phyloP scores from a whole-genome alignment of 2,113 vertebrate genomes.

The Chaetops frenatus region DNA sequence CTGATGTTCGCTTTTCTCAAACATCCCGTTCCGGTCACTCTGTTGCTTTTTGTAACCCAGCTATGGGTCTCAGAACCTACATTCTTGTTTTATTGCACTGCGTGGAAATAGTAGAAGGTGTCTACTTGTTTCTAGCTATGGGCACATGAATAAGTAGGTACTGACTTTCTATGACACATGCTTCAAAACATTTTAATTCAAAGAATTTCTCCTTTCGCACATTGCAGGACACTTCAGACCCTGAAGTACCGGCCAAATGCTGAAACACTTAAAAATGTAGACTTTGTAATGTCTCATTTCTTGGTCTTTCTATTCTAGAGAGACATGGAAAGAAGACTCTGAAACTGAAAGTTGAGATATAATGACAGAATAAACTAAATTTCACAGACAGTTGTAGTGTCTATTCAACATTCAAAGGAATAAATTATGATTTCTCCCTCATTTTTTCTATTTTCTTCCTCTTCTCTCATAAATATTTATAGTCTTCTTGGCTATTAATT shows the following conservation, averaged over 20 bases:
- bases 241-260: not conserved
- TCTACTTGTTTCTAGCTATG: not conserved
- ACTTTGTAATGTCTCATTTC: not conserved
- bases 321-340: not conserved
- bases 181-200: not conserved
- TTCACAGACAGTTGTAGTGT: not conserved
- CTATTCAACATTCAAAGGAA: not conserved
- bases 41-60: not conserved
- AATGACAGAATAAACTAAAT: not conserved
- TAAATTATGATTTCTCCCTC: not conserved
- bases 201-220: not conserved
- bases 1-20: not conserved
- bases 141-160: not conserved
- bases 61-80: not conserved
- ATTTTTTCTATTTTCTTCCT: not conserved
- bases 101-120: not conserved
- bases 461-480: slow-evolving; percentile 11
- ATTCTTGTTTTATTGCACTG: not conserved
- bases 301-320: not conserved
- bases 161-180: not conserved
- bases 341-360: not conserved
- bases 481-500: not conserved
- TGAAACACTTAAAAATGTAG: not conserved
- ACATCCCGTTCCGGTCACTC: not conserved
- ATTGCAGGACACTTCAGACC: not conserved